Percentiles rank a stretch among this genome's conserved stretches.
These are phyloP conservation scores for Pangasianodon hypophthalmus DNA, from an alignment of 2,113 vertebrate genomes.

Conservation along the genomic window DNA sequence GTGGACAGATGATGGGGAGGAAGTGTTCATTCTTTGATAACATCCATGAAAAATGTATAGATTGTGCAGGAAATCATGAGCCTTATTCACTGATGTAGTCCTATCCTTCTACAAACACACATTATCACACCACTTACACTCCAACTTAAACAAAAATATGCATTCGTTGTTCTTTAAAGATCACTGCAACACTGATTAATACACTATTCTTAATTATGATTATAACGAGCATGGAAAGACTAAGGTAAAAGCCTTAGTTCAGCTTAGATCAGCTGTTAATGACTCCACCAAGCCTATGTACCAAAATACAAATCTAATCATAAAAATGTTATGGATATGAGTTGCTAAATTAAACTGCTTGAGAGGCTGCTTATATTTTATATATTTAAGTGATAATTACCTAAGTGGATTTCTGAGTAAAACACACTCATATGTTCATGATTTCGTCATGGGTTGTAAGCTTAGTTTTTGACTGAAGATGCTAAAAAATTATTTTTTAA, in stretches of 20 bases:
- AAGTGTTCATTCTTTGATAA: conserved; percentile 6
- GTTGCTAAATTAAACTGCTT: not conserved
- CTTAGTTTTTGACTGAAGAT: not conserved
- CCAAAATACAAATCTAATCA: not conserved
- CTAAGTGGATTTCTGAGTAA: not conserved
- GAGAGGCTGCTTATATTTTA: not conserved
- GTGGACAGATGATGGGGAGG: conserved; percentile 67
- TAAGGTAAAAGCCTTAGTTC: not conserved
- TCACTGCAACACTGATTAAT: not conserved
- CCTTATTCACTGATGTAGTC: not conserved
- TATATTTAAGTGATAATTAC: not conserved
- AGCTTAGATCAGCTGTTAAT: not conserved
- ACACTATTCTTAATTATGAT: not conserved
- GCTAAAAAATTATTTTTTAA: not conserved
- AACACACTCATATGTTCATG: not conserved
- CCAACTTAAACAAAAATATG: not conserved
- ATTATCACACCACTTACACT: not conserved
- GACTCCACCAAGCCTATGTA: not conserved
- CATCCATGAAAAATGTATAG: not conserved
- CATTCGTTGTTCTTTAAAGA: not conserved
- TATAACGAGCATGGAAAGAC: too few relatives aligned
- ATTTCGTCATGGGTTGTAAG: not conserved
- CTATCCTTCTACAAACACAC: not conserved
- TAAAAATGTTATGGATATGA: conserved; percentile 9
- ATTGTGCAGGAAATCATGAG: conserved; percentile 16